phyloP scores from a whole-genome alignment of 2,797 vertebrate genomes.

The Pelobates cultripes region DNA sequence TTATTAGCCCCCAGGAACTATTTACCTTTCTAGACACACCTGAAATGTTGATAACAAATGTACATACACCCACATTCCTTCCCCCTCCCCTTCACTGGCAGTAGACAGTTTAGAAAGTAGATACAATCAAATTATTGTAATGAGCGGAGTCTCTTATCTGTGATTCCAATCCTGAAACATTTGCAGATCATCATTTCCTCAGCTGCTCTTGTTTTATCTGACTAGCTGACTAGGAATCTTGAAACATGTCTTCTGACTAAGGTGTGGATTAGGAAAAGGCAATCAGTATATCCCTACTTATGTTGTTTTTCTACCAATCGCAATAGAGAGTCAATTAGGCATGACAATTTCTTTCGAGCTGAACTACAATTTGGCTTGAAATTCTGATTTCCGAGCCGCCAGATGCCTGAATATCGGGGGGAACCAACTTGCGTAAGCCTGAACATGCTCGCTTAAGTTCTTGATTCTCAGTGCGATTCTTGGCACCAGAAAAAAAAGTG shows the following conservation, averaged over 20 bases:
- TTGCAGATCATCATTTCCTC: conserved; percentile 64
- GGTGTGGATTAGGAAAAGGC: not conserved
- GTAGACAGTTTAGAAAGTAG: conserved; percentile 56
- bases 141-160: conserved; percentile 62
- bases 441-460: no score
- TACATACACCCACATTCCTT: conserved; percentile 56
- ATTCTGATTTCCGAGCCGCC: no score
- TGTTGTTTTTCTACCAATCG: no score
- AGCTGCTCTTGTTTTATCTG: conserved; percentile 36
- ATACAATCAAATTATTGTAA: conserved; percentile 59
- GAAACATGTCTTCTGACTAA: no score
- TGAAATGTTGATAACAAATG: conserved; percentile 54
- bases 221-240: not conserved
- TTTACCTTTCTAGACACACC: conserved; percentile 15
- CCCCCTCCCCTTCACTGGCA: conserved; percentile 39
- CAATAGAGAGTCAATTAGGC: no score
- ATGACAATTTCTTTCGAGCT: no score
- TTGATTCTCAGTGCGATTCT: no score
- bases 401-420: no score
- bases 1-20: conserved; percentile 8
- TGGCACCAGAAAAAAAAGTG: no score
- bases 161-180: conserved; percentile 59
- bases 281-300: no score
- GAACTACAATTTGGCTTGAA: no score
- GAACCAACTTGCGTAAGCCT: no score